Percentiles rank a stretch among this genome's conserved stretches.
Conservation (phyloP, 2,113 vertebrate species). For the Mastomys natalensis region DNA sequence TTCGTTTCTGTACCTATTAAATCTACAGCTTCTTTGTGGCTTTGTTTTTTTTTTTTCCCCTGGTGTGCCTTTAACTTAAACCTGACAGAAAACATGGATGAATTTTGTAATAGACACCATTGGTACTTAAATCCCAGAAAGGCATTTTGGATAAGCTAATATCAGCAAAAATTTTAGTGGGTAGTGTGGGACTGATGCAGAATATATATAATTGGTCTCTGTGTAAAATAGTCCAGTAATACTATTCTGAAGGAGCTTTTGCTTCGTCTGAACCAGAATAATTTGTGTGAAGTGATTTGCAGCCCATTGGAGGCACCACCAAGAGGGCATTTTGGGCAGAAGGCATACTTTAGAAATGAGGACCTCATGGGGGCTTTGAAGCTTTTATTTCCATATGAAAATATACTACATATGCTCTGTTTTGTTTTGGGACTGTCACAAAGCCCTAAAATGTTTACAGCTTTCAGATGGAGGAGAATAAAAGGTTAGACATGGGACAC, state of each 20-base stretch:
- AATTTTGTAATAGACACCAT: constrained; percentile 83
- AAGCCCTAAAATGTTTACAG: constrained; percentile 84
- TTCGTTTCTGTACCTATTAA: constrained; percentile 81
- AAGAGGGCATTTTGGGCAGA: constrained; percentile 86
- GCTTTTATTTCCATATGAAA: constrained; percentile 78
- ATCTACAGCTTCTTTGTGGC: constrained; percentile 83
- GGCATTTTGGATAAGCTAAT: constrained; percentile 84
- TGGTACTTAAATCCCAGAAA: constrained; percentile 83
- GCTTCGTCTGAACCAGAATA: constrained; percentile 83
- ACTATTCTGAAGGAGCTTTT: constrained; percentile 78
- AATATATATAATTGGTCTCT: constrained; percentile 87
- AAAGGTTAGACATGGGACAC: neutral
- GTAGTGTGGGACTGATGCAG: constrained; percentile 85
- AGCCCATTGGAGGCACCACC: constrained; percentile 76
- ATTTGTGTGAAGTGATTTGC: constrained; percentile 86
- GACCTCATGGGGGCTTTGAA: constrained; percentile 12
- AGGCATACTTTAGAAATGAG: constrained; percentile 84
- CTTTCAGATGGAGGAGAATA: constrained; percentile 71
- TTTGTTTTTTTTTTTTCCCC: constrained; percentile 70
- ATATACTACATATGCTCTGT: constrained; percentile 85
- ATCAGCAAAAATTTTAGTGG: constrained; percentile 88
- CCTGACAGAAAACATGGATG: constrained; percentile 83
- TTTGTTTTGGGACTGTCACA: constrained; percentile 85
- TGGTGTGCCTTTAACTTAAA: constrained; percentile 83
- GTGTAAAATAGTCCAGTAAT: constrained; percentile 84